These are phyloP conservation scores for Aspidiotus rigidus DNA, from an alignment of 2,888 invertebrate species.

Conservation along the genomic window DNA sequence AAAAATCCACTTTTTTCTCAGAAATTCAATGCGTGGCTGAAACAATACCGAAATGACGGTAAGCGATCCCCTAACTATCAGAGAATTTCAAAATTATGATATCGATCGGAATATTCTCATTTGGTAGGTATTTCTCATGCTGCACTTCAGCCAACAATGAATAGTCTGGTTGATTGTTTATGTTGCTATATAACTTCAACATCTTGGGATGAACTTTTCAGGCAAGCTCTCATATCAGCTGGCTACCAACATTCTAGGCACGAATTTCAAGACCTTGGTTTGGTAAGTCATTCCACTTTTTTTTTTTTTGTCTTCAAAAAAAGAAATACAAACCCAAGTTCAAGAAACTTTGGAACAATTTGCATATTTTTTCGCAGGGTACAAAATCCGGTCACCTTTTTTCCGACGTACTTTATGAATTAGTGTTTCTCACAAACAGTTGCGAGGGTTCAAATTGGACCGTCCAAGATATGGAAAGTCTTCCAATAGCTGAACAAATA, in stretches of 20 bases:
- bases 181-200: conserved; percentile 70
- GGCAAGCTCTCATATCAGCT: conserved; percentile 48
- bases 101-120: neutral
- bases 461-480: conserved; percentile 50
- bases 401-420: conserved; percentile 56
- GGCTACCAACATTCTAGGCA: conserved; percentile 41
- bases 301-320: neutral
- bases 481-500: conserved; percentile 74
- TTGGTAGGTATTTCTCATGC: conserved; percentile 49
- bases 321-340: neutral
- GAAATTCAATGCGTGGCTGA: conserved; percentile 29
- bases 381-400: conserved; percentile 54
- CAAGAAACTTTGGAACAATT: neutral
- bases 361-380: conserved; percentile 43
- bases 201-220: conserved; percentile 64
- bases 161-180: conserved; percentile 65
- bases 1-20: conserved; percentile 25
- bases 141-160: conserved; percentile 59
- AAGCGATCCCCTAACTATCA: neutral
- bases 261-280: conserved; percentile 35
- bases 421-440: conserved; percentile 63
- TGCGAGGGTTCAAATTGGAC: conserved; percentile 64
- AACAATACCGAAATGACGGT: conserved; percentile 8
- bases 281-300: conserved; percentile 35
- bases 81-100: neutral